Evolutionary conservation across 2,797 vertebrate genomes (phyloP).

Genomic region (Scolopax rusticola): DNA sequence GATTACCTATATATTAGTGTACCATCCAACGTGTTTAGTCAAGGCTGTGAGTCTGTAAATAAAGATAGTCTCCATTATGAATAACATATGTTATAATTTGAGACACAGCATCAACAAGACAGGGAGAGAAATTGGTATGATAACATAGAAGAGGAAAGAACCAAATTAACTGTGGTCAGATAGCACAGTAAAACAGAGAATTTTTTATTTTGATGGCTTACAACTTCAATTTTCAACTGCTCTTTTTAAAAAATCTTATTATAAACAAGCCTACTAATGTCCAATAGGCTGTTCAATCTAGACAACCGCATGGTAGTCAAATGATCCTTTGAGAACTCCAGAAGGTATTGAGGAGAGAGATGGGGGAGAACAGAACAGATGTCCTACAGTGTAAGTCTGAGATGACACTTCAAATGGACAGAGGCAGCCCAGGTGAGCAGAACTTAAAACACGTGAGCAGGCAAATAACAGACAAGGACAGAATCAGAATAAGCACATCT

Average conservation of each 20-base stretch:
- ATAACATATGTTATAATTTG: background rate
- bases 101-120: background rate
- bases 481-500: background rate
- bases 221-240: background rate
- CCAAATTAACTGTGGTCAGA: background rate
- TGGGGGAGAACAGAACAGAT: background rate
- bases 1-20: background rate
- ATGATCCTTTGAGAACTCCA: background rate
- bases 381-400: background rate
- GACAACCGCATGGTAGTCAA: background rate
- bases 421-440: background rate
- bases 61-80: background rate
- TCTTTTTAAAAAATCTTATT: background rate
- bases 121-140: fast-evolving
- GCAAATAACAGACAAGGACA: background rate
- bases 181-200: fast-evolving
- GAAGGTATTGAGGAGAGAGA: background rate
- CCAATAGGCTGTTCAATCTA: background rate
- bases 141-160: background rate
- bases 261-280: background rate
- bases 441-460: background rate
- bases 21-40: background rate
- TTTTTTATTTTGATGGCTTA: background rate
- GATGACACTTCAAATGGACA: background rate
- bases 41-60: background rate